These are phyloP conservation scores for Loxodonta africana DNA, from an alignment of 2,113 vertebrate species.

Conservation along the genomic window DNA sequence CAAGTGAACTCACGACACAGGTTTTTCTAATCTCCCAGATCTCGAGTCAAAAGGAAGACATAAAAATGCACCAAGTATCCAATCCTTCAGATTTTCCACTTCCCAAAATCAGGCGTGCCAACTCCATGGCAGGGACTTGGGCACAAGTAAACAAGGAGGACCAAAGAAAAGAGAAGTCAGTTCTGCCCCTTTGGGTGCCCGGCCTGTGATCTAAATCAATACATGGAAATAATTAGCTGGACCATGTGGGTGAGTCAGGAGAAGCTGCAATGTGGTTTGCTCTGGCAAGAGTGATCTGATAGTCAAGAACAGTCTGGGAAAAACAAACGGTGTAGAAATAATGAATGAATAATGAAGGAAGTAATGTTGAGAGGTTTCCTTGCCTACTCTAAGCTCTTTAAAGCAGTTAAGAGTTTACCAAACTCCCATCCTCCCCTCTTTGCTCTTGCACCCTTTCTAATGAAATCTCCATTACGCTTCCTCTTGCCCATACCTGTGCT, in stretches of 20 bases:
- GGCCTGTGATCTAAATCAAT: background rate
- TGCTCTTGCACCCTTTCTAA: background rate
- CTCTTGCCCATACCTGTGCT: background rate
- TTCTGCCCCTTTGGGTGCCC: background rate
- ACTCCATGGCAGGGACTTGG: background rate
- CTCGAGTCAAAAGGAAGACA: slow-evolving; percentile 5
- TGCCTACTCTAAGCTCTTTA: background rate
- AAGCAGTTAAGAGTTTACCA: background rate
- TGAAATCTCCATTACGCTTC: background rate
- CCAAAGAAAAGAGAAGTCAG: background rate
- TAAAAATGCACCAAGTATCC: background rate
- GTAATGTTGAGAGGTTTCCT: background rate
- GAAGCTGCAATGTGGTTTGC: background rate
- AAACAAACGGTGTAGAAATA: background rate
- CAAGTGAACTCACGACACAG: background rate
- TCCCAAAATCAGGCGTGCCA: background rate
- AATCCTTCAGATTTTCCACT: background rate
- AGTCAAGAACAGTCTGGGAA: background rate
- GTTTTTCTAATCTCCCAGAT: background rate
- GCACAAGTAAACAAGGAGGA: background rate
- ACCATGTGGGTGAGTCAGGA: background rate
- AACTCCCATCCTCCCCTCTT: background rate
- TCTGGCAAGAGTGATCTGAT: background rate
- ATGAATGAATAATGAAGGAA: background rate
- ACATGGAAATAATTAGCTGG: background rate